Evolutionary conservation across 2,113 vertebrate genomes (phyloP).

Genomic region (Strix aluco): DNA sequence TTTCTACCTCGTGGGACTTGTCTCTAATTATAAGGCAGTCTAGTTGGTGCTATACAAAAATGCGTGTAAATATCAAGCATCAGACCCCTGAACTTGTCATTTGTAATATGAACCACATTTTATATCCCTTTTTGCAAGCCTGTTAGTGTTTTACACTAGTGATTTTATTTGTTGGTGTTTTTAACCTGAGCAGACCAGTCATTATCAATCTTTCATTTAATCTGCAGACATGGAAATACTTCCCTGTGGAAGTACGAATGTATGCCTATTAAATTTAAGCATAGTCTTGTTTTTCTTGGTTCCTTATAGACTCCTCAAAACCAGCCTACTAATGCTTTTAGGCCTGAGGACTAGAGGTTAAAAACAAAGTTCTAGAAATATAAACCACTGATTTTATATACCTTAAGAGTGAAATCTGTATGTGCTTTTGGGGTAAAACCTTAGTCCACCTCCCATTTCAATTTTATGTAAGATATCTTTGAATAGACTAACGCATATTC

Average conservation of each 20-base stretch:
- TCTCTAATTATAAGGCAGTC: conserved; percentile 78
- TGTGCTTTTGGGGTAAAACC: neutral
- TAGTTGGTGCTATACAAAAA: conserved; percentile 66
- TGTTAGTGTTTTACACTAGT: neutral
- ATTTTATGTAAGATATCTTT: neutral
- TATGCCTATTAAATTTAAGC: neutral
- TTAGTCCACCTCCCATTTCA: neutral
- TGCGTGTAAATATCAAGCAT: conserved; percentile 75
- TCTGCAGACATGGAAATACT: neutral
- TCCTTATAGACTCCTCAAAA: neutral
- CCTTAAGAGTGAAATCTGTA: neutral
- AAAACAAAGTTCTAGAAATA: neutral
- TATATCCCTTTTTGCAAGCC: neutral
- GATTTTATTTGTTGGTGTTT: neutral
- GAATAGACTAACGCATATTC: neutral
- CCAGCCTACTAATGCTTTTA: neutral
- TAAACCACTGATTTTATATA: neutral
- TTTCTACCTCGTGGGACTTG: conserved; percentile 78
- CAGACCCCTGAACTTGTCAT: conserved; percentile 58
- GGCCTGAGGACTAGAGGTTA: neutral
- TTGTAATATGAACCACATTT: conserved; percentile 35
- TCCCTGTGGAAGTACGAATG: neutral
- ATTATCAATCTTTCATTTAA: neutral
- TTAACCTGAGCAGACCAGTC: neutral
- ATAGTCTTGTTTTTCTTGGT: neutral